Conservation (phyloP, 2,888 invertebrate genomes). For the Caenorhabditis sulstoni region DNA sequence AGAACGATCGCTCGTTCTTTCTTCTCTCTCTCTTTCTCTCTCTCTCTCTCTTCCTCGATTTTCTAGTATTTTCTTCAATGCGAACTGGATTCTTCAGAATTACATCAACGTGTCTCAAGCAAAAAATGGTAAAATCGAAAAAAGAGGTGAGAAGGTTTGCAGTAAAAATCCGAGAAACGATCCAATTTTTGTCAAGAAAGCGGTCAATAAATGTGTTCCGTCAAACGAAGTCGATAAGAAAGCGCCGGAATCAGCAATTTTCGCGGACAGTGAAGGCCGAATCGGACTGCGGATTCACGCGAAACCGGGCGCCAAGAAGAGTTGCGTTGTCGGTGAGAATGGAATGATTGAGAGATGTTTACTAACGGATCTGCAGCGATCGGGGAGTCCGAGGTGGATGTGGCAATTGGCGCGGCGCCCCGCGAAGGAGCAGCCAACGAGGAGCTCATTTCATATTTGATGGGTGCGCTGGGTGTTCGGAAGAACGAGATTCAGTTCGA, state of each 20-base stretch:
- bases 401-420: conserved; percentile 89
- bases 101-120: conserved; percentile 8
- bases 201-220: conserved; percentile 24
- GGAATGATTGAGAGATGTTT: conserved; percentile 9
- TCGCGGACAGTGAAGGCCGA: conserved; percentile 82
- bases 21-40: conserved; percentile 1
- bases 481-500: conserved; percentile 87
- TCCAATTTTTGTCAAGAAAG: conserved; percentile 16
- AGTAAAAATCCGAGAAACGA: conserved; percentile 2
- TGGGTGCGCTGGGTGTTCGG: conserved; percentile 85
- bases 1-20: conserved; percentile 21
- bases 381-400: conserved; percentile 84
- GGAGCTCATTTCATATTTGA: conserved; percentile 87
- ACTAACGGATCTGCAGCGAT: conserved; percentile 62
- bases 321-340: conserved; percentile 84
- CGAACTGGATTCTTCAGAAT: conserved; percentile 24
- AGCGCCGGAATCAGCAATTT: conserved; percentile 54
- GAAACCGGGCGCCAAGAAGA: conserved; percentile 88
- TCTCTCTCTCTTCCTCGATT: not conserved
- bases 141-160: conserved; percentile 23
- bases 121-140: conserved; percentile 49
- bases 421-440: conserved; percentile 89
- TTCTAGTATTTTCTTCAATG: conserved; percentile 20
- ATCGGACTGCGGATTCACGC: conserved; percentile 86
- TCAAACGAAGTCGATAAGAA: conserved; percentile 39